Evolutionary conservation across 2,797 vertebrate species (phyloP), one percentile per base, ranked within the genome.

Genomic region (Rhynchotus rufescens): DNA sequence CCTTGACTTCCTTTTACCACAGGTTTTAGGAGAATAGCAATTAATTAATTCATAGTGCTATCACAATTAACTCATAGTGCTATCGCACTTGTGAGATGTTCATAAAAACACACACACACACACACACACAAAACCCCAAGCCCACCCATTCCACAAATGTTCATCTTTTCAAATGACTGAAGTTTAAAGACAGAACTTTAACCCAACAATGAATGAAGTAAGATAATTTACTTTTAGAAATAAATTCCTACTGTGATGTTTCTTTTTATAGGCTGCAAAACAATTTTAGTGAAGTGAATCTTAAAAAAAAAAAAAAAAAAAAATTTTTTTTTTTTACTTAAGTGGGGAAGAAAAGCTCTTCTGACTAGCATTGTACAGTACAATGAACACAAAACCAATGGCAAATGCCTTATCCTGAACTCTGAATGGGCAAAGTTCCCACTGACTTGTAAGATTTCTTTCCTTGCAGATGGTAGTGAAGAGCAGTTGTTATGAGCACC

Each of bases 401-500:
- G 74, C 92, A 92, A 96, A 77, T 92, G 92, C 59, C 90, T 94
- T 67, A 93, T 51, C 90, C 90, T 61, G 84, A 92, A 44, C 49
- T 85, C 88, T 85, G 86, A 93, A 95, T 79, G 90, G 69, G 76
- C 76, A 65, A 91, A 92, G 94, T 91, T 94, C 86, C 95, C 88
- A 88, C 49, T 93, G 94, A 92, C 90, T 96, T 96, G 92, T 80
- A 92, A 92, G 93, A 90, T 74, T 79, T 38, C 80, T 90, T 81
- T 61, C 93, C 61, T 92, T 81, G 86, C 77, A 92, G 94, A 94
- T 65, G 82, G 74, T n/a, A 93, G 89, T 95, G 40, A 79, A 66
- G 90, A 89, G 4, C 56, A 59, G 81, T 51, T 2, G 28, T 83
- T 92, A 76, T 73, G 52, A 60, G 90, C 77, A 76, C 80, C 95